A percentile compares a stretch with the other conserved stretches of the same genome.
These are phyloP conservation scores for Calidris pugnax DNA, from an alignment of 2,113 vertebrate species.

Conservation along the genomic window DNA sequence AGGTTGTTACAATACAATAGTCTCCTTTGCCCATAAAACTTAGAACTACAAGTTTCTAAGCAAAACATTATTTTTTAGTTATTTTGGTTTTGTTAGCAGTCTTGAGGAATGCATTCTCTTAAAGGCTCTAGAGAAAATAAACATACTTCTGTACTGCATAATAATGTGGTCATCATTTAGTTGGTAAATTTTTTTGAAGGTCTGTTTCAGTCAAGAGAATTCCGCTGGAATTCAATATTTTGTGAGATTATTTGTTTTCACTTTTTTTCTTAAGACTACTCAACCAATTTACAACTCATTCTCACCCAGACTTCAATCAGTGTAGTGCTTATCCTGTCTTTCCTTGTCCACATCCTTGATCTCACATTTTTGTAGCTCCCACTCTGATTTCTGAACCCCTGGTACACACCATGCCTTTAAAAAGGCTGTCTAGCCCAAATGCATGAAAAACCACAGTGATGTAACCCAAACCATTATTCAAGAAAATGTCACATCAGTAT, in stretches of 20 bases:
- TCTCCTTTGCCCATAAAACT: neutral
- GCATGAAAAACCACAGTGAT: neutral
- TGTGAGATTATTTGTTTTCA: neutral
- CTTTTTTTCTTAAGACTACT: neutral
- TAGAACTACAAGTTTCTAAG: neutral
- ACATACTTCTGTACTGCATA: neutral
- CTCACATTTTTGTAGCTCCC: neutral
- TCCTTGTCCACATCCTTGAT: neutral
- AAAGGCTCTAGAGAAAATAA: neutral
- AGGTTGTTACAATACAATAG: neutral
- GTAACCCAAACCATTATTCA: neutral
- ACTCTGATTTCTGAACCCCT: neutral
- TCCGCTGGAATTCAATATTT: neutral
- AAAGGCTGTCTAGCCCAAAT: neutral
- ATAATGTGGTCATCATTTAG: neutral
- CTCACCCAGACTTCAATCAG: neutral
- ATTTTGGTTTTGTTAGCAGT: neutral
- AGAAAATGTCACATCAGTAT: neutral
- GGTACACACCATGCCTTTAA: neutral
- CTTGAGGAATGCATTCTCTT: neutral
- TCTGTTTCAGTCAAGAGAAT: neutral
- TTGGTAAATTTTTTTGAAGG: neutral
- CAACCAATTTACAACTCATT: neutral
- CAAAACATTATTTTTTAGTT: neutral
- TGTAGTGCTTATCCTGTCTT: neutral